A percentile compares a stretch with the other conserved stretches of the same genome.
These are phyloP conservation scores for Meteorus colon DNA, from an alignment of 2,888 invertebrate genomes.

Conservation along the genomic window DNA sequence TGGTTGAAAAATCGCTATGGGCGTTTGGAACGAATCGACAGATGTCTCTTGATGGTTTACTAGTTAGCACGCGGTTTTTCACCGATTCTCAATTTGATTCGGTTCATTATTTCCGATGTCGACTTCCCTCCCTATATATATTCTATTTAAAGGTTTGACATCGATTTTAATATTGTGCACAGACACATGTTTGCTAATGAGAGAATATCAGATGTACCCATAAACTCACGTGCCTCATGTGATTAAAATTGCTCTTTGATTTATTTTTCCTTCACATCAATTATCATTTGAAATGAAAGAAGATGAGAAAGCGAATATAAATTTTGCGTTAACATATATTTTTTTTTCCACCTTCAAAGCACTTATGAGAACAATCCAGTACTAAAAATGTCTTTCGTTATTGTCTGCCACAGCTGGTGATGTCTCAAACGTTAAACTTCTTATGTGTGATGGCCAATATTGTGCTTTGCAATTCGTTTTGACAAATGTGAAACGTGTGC, in stretches of 20 bases:
- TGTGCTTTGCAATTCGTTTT: conserved; percentile 25
- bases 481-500: conserved; percentile 40
- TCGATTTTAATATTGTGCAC: neutral
- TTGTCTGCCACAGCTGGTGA: neutral
- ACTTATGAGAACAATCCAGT: neutral
- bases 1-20: conserved; percentile 41
- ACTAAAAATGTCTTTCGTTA: conserved; percentile 8
- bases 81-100: conserved; percentile 41
- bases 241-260: neutral
- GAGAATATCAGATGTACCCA: neutral
- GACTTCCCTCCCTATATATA: conserved; percentile 10
- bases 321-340: neutral
- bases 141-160: neutral
- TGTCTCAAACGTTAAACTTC: neutral
- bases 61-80: conserved; percentile 59
- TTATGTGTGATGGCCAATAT: neutral
- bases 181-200: neutral
- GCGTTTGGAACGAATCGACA: conserved; percentile 67
- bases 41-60: conserved; percentile 64
- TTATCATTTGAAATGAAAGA: too few relatives aligned
- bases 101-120: conserved; percentile 24
- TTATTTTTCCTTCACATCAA: too few relatives aligned
- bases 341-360: neutral
- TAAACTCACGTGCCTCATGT: neutral
- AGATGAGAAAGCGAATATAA: too few relatives aligned